Evolutionary conservation across 2,888 invertebrate genomes (phyloP), one percentile per base, ranked within the genome.

Genomic region (Falcaria lacertinaria): DNA sequence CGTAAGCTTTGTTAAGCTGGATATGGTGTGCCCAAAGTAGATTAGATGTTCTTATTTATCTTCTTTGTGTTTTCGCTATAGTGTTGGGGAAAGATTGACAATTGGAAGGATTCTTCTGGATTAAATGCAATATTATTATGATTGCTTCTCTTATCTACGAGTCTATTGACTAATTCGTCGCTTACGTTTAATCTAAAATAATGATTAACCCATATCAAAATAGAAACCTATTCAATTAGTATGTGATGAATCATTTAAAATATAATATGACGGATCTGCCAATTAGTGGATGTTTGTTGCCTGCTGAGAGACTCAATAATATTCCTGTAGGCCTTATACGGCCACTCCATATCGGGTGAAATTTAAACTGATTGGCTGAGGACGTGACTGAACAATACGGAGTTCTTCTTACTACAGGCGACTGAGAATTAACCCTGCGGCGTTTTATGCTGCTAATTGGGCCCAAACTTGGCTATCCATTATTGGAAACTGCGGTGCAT

Each of bases 341-440:
- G 78, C 46, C 40, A 50, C 54, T 52, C 83, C 82, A 68, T 85
- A 80, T 72, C 69, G 70, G 75, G 81, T 53, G 68, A 76, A 83
- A 81, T 82, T 81, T 81, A 84, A 84, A 78, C 83, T 83, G 83
- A 87, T 86, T 83, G 82, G 82, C 60, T 52, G 58, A 59, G 53
- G 66, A 69, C 69, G 66, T 69, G 77, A 80, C 74, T 74, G 75
- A 76, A 87, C 87, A 88, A 89, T 87, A 70, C 74, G 57, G 66
- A 62, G 48, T 64, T 64, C 63, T 66, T 60, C 52, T 50, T 52
- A 52, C 57, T 54, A 59, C 59, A 66, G 64, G 58, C 63, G 53
- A 66, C 69, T 57, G 51, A 60, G 60, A 78, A 77, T 78, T 75
- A 77, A 72, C 72, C 65, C 57, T 66, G 47, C 52, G 53, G 57